Base-by-base conservation (phyloP, 2,888 invertebrate genomes). In the Barypeithes pellucidus region DNA sequence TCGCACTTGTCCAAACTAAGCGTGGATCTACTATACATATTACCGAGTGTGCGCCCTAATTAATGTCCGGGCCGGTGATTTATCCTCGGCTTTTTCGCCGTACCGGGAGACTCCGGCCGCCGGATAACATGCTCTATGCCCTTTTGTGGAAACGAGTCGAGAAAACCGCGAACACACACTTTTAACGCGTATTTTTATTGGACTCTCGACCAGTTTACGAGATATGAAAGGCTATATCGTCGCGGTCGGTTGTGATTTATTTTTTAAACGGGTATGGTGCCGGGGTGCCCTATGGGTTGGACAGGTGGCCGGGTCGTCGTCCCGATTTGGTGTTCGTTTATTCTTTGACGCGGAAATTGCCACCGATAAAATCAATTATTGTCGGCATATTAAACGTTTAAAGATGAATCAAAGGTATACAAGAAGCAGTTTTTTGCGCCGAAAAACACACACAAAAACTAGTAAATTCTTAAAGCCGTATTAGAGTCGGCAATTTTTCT, bases 11-110 rank as follows among this genome's bases (percentile, higher is more conserved):
- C 47, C 71, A 66, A 71, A 66, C 71, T 71, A 60, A 71, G 66
- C 71, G 60, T 71, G 71, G 60, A 71, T 71, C 71, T 72, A 72
- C n/a, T n/a, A n/a, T n/a, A n/a, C 84, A 84, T 84, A 84, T 84
- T 83, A 84, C 82, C 81, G 84, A 82, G 83, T 84, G 84, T 77
- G 78, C 82, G 82, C 81, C 81, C 84, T 85, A 85, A 85, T 85
- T 85, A 85, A 85, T 84, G 85, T 85, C 84, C 82, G 76, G 29
- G 80, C 75, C 73, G 63, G 85, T 85, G 85, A 85, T 85, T 85
- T 85, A 85, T 84, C 83, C 82, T 79, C 79, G 79, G 80, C 80
- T 82, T 79, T 81, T 63, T 60, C 16, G 63, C 68, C 62, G 72
- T 66, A 66, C 77, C 76, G 78, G 78, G 79, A 79, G 78, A 78